Conservation (phyloP, 2,797 vertebrate species). For the Podarcis siculus region DNA sequence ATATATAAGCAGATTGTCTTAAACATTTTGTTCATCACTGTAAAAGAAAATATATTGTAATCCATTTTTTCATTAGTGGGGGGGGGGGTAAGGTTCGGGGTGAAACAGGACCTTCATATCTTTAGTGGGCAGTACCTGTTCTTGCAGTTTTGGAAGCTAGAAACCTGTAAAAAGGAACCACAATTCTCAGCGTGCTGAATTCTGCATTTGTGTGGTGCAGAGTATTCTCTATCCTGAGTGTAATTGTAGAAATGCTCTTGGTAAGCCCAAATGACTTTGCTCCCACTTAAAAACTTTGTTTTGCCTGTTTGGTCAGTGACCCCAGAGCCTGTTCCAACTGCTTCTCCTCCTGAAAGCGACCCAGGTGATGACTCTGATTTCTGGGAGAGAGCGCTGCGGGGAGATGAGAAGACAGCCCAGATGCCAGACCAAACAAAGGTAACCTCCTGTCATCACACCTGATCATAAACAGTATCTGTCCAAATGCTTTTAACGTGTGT, state of each 20-base stretch:
- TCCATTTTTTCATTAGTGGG: no score
- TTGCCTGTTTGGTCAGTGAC: not conserved
- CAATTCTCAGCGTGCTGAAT: not conserved
- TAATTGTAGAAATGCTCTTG: not conserved
- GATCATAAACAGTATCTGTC: no score
- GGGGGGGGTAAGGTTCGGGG: no score
- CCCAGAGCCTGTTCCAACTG: not conserved
- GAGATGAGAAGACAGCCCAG: conserved; percentile 3
- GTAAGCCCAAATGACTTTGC: not conserved
- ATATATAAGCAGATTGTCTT: no score
- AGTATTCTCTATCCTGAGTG: not conserved
- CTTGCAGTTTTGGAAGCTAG: not conserved
- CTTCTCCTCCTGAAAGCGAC: not conserved
- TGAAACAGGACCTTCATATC: no score
- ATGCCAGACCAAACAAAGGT: conserved; percentile 25
- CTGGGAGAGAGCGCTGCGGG: conserved; percentile 78
- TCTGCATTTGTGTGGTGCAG: not conserved
- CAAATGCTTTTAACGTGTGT: not conserved
- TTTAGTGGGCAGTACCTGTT: no score
- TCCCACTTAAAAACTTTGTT: not conserved
- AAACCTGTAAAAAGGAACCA: not conserved
- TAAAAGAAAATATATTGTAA: no score
- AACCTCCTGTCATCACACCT: not conserved
- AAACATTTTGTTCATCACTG: no score
- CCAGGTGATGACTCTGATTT: conserved; percentile 65